Evolutionary conservation across 2,888 invertebrate genomes (phyloP).

Genomic region (Halictus quadricinctus): DNA sequence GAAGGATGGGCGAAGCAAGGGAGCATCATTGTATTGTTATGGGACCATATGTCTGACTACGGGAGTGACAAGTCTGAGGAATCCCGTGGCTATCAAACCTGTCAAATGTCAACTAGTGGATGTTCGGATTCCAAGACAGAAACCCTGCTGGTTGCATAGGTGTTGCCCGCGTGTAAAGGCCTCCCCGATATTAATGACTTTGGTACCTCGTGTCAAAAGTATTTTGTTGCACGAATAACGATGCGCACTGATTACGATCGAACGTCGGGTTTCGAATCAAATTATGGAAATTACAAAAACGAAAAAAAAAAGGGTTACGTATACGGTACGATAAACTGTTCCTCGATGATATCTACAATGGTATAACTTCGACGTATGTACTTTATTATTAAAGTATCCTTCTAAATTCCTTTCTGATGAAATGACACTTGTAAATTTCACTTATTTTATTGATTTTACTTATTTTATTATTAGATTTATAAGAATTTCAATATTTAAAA

Average conservation of each 20-base stretch:
- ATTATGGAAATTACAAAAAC: conserved; percentile 42
- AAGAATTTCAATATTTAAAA: too few species aligned
- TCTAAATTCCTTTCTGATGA: neutral
- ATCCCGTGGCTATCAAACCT: conserved; percentile 65
- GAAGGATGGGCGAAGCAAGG: neutral
- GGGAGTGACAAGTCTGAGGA: conserved; percentile 61
- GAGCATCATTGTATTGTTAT: conserved; percentile 41
- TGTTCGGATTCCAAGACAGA: conserved; percentile 55
- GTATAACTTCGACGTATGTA: neutral
- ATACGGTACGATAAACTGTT: neutral
- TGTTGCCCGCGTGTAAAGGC: conserved; percentile 66
- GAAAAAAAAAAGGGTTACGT: neutral
- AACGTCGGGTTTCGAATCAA: conserved; percentile 40
- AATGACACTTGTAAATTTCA: neutral
- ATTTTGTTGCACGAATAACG: conserved; percentile 27
- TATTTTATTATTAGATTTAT: too few species aligned
- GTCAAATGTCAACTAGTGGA: conserved; percentile 73
- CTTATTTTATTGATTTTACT: neutral
- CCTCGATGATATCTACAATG: neutral
- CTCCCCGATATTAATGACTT: conserved; percentile 73
- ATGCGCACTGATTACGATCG: conserved; percentile 55
- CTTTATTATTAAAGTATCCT: neutral
- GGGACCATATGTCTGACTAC: conserved; percentile 59
- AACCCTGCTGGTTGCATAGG: conserved; percentile 73
- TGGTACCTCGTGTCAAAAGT: conserved; percentile 55